Conservation (phyloP, 2,797 vertebrate genomes). For the Euphonia xanthogaster region DNA sequence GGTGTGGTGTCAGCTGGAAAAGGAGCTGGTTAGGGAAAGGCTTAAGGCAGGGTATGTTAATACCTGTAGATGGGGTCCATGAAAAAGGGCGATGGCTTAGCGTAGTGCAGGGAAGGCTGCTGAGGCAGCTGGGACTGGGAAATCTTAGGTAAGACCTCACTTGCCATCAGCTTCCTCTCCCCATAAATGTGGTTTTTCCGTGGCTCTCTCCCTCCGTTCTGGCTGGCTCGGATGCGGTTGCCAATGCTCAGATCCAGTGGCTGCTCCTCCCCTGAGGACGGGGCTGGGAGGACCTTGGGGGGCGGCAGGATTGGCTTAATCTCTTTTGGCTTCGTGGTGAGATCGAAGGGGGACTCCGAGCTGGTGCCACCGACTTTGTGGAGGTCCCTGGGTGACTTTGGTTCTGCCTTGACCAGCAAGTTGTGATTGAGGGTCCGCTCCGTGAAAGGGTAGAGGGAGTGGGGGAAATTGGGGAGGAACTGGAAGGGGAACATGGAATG, state of each 20-base stretch:
- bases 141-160: slow-evolving; percentile 82
- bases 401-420: slow-evolving; percentile 94
- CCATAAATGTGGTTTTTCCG: slow-evolving; percentile 91
- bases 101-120: slow-evolving; percentile 92
- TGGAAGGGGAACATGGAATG: slow-evolving; percentile 98
- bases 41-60: slow-evolving; percentile 78
- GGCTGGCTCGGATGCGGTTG: slow-evolving; percentile 87
- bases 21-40: neutral
- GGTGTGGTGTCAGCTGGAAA: neutral
- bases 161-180: slow-evolving; percentile 78
- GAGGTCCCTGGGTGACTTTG: slow-evolving; percentile 90
- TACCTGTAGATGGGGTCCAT: slow-evolving; percentile 99
- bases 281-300: slow-evolving; percentile 77
- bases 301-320: slow-evolving; percentile 78
- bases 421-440: slow-evolving; percentile 89
- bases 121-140: slow-evolving; percentile 85
- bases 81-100: slow-evolving; percentile 98
- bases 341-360: slow-evolving; percentile 93
- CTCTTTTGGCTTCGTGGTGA: slow-evolving; percentile 95
- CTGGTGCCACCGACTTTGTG: slow-evolving; percentile 84
- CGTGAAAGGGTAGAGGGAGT: slow-evolving; percentile 87
- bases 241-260: slow-evolving; percentile 96
- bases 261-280: slow-evolving; percentile 86
- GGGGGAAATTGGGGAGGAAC: slow-evolving; percentile 94
- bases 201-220: slow-evolving; percentile 84